Evolutionary conservation across 2,113 vertebrate genomes (phyloP).

Genomic region (Pao palembangensis): DNA sequence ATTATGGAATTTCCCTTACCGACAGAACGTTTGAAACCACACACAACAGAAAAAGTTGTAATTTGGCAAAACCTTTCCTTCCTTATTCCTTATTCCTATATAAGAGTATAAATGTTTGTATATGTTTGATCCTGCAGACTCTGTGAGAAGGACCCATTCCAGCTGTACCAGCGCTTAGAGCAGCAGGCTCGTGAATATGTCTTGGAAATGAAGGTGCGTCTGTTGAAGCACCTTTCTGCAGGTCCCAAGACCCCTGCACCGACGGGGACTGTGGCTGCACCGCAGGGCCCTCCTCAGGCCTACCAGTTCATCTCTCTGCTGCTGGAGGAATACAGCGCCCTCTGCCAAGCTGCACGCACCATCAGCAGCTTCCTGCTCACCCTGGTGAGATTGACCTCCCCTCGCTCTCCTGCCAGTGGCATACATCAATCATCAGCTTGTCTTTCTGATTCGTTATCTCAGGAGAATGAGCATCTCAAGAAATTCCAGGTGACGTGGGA

Average conservation of each 20-base stretch:
- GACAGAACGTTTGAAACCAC: background rate
- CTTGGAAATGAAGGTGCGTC: constrained; percentile 93
- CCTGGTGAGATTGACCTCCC: constrained; percentile 75
- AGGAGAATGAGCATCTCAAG: constrained; percentile 96
- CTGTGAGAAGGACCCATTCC: constrained; percentile 95
- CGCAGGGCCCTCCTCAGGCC: constrained; percentile 89
- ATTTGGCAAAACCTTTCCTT: background rate
- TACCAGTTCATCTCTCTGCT: constrained; percentile 94
- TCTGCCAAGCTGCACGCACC: constrained; percentile 94
- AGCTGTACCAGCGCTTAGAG: constrained; percentile 93
- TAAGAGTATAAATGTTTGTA: background rate
- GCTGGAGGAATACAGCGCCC: constrained; percentile 90
- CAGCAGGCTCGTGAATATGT: constrained; percentile 95
- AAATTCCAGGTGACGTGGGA: constrained; percentile 99
- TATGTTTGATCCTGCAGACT: constrained; percentile 71
- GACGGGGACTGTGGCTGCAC: constrained; percentile 57
- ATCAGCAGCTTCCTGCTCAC: constrained; percentile 95
- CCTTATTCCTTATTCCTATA: no score
- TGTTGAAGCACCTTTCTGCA: constrained; percentile 87
- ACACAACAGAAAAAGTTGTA: background rate
- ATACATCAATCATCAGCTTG: no score
- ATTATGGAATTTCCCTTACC: constrained; percentile 9
- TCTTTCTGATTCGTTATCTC: no score
- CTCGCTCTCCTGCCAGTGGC: no score
- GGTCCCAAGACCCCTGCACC: constrained; percentile 76